These are phyloP conservation scores for Endotricha flammealis DNA, from an alignment of 2,888 invertebrate genomes.

Conservation along the genomic window DNA sequence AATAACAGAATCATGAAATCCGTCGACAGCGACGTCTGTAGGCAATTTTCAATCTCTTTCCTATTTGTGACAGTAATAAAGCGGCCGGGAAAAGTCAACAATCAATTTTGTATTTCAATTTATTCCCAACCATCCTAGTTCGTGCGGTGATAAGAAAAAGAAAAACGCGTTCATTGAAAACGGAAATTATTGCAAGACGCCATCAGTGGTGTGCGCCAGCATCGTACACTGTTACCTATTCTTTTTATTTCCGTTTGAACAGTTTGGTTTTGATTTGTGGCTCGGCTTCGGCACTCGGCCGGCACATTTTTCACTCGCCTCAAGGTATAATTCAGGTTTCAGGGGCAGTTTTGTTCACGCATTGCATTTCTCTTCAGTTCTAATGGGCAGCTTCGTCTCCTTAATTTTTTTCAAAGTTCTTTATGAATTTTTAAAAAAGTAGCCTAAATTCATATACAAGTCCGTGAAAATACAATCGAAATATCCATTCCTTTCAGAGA, in stretches of 20 bases:
- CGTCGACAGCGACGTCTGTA: slow-evolving; percentile 48
- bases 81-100: slow-evolving; percentile 76
- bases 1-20: slow-evolving; percentile 52
- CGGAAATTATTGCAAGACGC: slow-evolving; percentile 79
- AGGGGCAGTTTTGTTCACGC: slow-evolving; percentile 40
- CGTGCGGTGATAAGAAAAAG: slow-evolving; percentile 76
- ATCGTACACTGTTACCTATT: slow-evolving; percentile 49
- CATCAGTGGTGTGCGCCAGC: slow-evolving; percentile 70
- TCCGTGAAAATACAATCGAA: too few relatives aligned
- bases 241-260: slow-evolving; percentile 46
- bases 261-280: slow-evolving; percentile 65
- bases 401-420: too few relatives aligned
- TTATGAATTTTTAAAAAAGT: too few relatives aligned
- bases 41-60: slow-evolving; percentile 75
- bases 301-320: slow-evolving; percentile 60
- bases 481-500: too few relatives aligned
- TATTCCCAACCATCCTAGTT: slow-evolving; percentile 77
- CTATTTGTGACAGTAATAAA: slow-evolving; percentile 78
- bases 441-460: too few relatives aligned
- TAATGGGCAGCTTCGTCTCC: too few relatives aligned
- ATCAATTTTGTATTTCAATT: slow-evolving; percentile 79
- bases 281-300: slow-evolving; percentile 35
- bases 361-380: slow-evolving; percentile 43
- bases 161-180: slow-evolving; percentile 74
- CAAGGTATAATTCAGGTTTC: slow-evolving; percentile 56